Evolutionary conservation across 2,113 vertebrate species (phyloP).

Genomic region (Colinus virginianus): DNA sequence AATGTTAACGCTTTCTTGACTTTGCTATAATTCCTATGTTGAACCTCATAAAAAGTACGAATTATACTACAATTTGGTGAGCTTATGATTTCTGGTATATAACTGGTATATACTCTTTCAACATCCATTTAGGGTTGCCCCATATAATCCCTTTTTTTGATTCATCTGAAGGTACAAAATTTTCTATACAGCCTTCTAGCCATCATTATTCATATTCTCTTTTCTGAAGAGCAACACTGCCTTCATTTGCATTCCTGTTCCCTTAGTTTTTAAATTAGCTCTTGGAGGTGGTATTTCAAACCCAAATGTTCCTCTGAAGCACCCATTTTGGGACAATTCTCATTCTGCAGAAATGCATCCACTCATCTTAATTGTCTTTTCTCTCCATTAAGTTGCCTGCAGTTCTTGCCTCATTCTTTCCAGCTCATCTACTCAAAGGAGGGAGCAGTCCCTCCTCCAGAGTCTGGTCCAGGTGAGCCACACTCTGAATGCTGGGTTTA

Average conservation of each 20-base stretch:
- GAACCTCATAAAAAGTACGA: not conserved
- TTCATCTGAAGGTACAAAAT: not conserved
- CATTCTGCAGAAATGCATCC: not conserved
- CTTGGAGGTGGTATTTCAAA: not conserved
- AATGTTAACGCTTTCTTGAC: constrained; percentile 46
- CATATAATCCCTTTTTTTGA: not conserved
- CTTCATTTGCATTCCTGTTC: not conserved
- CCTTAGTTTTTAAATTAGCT: not conserved
- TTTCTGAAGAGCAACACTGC: not conserved
- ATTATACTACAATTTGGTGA: not conserved
- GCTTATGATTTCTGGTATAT: not conserved
- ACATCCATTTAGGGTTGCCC: not conserved
- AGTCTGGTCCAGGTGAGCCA: not conserved
- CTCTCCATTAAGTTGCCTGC: not conserved
- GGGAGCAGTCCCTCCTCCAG: not conserved
- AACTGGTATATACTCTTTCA: not conserved
- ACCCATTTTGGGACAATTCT: not conserved
- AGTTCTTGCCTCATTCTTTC: not conserved
- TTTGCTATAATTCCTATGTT: not conserved
- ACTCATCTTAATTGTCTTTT: not conserved
- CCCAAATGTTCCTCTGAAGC: not conserved
- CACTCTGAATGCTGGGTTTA: not conserved
- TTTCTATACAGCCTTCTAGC: not conserved
- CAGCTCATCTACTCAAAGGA: not conserved
- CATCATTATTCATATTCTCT: not conserved